phyloP scores from a whole-genome alignment of 1,140 invertebrate genomes.

The Spodoptera frugiperda region DNA sequence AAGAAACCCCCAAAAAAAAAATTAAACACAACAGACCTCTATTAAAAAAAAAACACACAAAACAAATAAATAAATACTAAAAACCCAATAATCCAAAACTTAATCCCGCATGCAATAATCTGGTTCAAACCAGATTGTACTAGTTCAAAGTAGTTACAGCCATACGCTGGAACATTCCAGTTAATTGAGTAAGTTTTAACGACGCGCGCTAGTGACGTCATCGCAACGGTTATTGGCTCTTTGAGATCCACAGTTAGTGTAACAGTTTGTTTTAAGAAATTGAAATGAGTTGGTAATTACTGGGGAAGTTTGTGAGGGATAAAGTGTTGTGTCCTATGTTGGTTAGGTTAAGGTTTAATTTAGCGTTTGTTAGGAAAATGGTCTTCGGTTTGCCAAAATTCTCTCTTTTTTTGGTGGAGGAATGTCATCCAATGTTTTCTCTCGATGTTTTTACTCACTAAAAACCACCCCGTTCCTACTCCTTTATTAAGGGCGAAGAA shows the following conservation, averaged over 20 bases:
- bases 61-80: too few species aligned
- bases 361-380: too few species aligned
- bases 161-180: not conserved
- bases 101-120: not conserved
- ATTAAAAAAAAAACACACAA: not conserved
- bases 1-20: too few species aligned
- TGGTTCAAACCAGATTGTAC: not conserved
- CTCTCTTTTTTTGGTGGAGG: too few species aligned
- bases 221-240: not conserved
- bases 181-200: constrained; percentile 34
- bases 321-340: too few species aligned
- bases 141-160: not conserved
- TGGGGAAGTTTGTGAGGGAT: not conserved
- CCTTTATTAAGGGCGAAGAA: too few species aligned
- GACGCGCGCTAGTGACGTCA: constrained; percentile 23
- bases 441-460: too few species aligned
- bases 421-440: too few species aligned
- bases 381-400: too few species aligned
- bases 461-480: too few species aligned
- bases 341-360: too few species aligned
- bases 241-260: not conserved
- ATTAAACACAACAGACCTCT: too few species aligned
- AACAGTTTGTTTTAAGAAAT: not conserved
- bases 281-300: not conserved
- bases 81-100: not conserved